These are phyloP conservation scores for Ferrisia virgata DNA, from an alignment of 2,888 invertebrate genomes.

Conservation along the genomic window DNA sequence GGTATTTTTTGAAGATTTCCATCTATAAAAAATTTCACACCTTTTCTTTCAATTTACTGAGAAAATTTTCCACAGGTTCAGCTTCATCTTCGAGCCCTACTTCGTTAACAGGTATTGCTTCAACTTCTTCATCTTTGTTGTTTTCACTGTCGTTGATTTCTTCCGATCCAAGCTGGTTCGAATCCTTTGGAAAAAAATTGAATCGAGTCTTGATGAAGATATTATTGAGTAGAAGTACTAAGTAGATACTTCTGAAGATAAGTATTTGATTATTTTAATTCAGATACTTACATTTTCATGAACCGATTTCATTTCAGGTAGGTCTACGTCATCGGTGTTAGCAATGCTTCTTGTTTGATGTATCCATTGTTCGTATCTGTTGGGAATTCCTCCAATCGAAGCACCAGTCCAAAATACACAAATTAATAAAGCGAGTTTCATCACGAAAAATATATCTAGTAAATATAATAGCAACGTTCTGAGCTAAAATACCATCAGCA, in stretches of 20 bases:
- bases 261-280: too few relatives aligned
- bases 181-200: too few relatives aligned
- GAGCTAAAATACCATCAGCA: background rate
- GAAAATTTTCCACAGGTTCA: background rate
- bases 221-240: too few relatives aligned
- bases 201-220: too few relatives aligned
- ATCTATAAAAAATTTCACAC: background rate
- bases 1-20: too few relatives aligned
- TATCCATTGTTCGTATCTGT: background rate
- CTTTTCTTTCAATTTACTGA: background rate
- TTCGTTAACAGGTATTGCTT: background rate
- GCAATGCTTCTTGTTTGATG: background rate
- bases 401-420: background rate
- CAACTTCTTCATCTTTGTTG: too few relatives aligned
- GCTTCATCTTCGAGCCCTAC: background rate
- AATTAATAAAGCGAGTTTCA: background rate
- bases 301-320: background rate
- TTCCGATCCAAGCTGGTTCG: too few relatives aligned
- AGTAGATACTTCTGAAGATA: too few relatives aligned
- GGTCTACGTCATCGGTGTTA: too few relatives aligned
- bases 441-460: too few relatives aligned
- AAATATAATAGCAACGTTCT: too few relatives aligned
- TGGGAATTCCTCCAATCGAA: background rate
- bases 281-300: background rate
- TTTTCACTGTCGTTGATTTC: too few relatives aligned